Conservation (phyloP, 2,888 invertebrate species). For the Aricia artaxerxes region DNA sequence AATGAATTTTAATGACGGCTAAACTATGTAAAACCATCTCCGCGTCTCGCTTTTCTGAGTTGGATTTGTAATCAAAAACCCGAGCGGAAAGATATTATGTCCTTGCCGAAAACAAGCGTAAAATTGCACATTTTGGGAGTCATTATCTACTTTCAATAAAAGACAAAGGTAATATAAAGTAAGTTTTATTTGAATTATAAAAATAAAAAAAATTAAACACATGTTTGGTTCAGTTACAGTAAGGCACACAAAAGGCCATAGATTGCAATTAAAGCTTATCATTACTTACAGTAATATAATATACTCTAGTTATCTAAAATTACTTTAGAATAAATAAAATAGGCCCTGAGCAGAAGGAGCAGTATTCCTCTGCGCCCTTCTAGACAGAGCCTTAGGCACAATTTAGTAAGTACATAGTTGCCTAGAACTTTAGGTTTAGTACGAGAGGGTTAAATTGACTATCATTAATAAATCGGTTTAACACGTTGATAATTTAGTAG, state of each 20-base stretch:
- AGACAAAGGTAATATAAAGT: constrained; percentile 35
- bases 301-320: not conserved
- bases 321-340: constrained; percentile 32
- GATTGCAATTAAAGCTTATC: constrained; percentile 71
- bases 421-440: not conserved
- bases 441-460: not conserved
- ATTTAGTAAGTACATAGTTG: not conserved
- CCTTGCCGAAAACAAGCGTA: not conserved
- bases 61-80: not conserved
- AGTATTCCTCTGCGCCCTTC: not conserved
- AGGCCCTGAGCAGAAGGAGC: constrained; percentile 9
- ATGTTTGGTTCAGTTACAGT: constrained; percentile 75
- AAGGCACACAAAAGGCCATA: constrained; percentile 73
- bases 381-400: not conserved
- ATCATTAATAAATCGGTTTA: not conserved
- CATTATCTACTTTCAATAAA: not conserved
- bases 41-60: not conserved
- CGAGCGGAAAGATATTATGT: not conserved
- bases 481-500: not conserved
- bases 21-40: not conserved
- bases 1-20: constrained; percentile 3
- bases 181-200: constrained; percentile 36
- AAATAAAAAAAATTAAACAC: constrained; percentile 45
- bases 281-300: constrained; percentile 40
- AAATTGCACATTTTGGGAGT: too few relatives aligned